Base-by-base conservation (phyloP, 1,140 invertebrate species). In the Drosophila seguyi region DNA sequence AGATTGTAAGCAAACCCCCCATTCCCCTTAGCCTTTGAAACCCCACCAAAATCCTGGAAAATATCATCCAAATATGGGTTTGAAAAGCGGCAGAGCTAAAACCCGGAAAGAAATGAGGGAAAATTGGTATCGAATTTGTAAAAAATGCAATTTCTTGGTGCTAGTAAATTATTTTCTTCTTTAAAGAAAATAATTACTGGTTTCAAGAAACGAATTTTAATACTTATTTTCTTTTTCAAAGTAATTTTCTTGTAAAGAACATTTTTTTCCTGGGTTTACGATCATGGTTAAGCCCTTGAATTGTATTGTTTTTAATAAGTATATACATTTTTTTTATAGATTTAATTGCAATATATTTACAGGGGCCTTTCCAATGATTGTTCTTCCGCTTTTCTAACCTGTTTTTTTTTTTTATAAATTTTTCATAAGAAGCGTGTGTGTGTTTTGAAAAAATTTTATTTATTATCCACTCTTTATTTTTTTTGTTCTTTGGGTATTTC, bases 391-490 rank as follows among this genome's bases (percentile, higher is more conserved):
- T 60, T 61, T 59, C 39, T 11, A 20, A 2, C 29, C 16, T n/a
- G n/a, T n/a, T n/a, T 0, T n/a, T 27, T 16, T 34, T 44, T 34
- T 41, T 22, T 48, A 11, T 10, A 11, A 48, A 48, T 29, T 53
- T 14, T 53, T 61, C 29, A 25, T 25, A 61, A 42, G 18, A 25
- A 66, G 61, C 27, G 66, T 69, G 66, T 63, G 31, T 41, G 52
- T 72, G 65, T 48, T 48, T 59, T n/a, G 10, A 4, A 16, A 36
- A 20, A 53, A 36, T 22, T 42, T 60, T 65, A 53, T 57, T 74
- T 69, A 66, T 66, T 68, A 27, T 18, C 27, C 36, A 38, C 16
- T n/a, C 34, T 39, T n/a, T n/a, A n/a, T 22, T 65, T 47, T 42
- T 65, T 38, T 48, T 63, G 45, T 44, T 48, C 16, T 18, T 44